Conservation (phyloP, 2,888 invertebrate species). For the Doris montereyensis region DNA sequence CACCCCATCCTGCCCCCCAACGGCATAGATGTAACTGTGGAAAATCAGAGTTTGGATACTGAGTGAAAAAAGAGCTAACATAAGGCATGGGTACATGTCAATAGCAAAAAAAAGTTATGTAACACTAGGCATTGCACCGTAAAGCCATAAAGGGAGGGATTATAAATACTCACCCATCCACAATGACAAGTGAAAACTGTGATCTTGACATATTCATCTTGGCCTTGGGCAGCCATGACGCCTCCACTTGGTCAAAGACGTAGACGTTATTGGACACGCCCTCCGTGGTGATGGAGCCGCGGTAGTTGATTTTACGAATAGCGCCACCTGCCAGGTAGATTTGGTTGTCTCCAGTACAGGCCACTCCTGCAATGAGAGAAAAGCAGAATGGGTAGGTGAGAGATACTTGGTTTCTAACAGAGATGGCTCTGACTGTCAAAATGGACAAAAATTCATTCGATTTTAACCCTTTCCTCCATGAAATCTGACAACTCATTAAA, state of each 20-base stretch:
- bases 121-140: no score
- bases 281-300: slow-evolving; percentile 69
- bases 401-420: no score
- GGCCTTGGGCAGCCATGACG: slow-evolving; percentile 75
- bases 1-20: slow-evolving; percentile 76
- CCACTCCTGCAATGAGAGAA: slow-evolving; percentile 43
- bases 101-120: background rate
- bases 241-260: slow-evolving; percentile 70
- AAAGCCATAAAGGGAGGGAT: no score
- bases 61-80: no score
- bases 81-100: background rate
- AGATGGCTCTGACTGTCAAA: no score
- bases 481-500: no score
- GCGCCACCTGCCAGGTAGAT: slow-evolving; percentile 71
- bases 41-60: no score
- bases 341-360: slow-evolving; percentile 69
- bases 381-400: no score
- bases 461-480: no score
- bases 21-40: slow-evolving; percentile 73
- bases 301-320: slow-evolving; percentile 68
- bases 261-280: slow-evolving; percentile 66
- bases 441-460: no score
- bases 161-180: slow-evolving; percentile 73
- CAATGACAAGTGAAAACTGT: slow-evolving; percentile 75
- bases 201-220: slow-evolving; percentile 75